Evolutionary conservation across 2,797 vertebrate genomes (phyloP).

Genomic region (Cryptoprocta ferox): DNA sequence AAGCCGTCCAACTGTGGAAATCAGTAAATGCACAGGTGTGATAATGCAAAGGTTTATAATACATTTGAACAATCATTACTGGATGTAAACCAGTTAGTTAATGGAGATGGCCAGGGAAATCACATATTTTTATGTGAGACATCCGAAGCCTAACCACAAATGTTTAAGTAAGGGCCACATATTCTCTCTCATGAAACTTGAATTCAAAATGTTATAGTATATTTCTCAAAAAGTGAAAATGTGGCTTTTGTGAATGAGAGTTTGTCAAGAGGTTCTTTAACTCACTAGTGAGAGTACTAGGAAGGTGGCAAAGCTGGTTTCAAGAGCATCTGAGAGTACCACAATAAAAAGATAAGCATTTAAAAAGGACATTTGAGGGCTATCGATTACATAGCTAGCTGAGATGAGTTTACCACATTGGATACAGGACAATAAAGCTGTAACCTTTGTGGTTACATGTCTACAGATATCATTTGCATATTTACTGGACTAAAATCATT

Average conservation of each 20-base stretch:
- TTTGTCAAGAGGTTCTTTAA: slow-evolving; percentile 7
- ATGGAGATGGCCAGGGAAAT: neutral
- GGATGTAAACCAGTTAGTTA: neutral
- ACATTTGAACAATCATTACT: neutral
- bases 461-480: neutral
- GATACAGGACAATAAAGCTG: neutral
- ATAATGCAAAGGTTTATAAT: neutral
- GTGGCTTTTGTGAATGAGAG: neutral
- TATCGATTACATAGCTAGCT: neutral
- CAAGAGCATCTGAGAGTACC: neutral
- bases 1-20: neutral
- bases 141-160: neutral
- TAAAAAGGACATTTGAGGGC: neutral
- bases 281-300: neutral
- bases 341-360: neutral
- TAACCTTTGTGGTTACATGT: neutral
- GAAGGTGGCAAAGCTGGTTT: neutral
- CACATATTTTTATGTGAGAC: neutral
- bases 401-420: neutral
- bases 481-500: neutral
- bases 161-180: neutral
- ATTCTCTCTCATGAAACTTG: neutral
- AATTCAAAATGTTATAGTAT: neutral
- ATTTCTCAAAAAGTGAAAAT: neutral
- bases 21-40: neutral